Base-by-base conservation (phyloP, 2,113 vertebrate genomes). In the Gnathonemus longibarbis region DNA sequence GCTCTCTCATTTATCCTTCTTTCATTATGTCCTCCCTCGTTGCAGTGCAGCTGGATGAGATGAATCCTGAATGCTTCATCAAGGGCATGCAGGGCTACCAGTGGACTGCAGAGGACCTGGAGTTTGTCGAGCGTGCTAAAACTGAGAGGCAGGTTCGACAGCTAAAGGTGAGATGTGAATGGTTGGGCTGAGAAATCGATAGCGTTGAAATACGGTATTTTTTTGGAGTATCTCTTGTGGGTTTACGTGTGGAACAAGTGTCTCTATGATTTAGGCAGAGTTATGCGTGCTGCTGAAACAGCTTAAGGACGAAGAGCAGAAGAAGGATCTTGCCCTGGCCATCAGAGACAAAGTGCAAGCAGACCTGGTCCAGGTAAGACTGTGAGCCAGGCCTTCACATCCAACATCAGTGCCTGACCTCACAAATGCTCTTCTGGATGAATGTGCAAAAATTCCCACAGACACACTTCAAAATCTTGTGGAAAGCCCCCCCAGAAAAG, bases 101-200 rank as follows among this genome's bases (percentile, higher is more conserved):
- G 5, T 91, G 52, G 35, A 88, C 77, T 5, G 77, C 21, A 46
- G 90, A 91, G 17, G 87, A 93, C 88, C 88, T 90, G 24, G 85
- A 92, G 88, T 93, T 92, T 90, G 89, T 90, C 9, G 87, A 90
- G 74, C 66, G 74, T 1, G 42, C 91, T 77, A 91, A 88, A 91
- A 89, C 89, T 21, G 83, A 90, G 45, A 90, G 86, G 24, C 50
- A 49, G 56, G 9, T 15, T 3, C 88, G 88, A 48, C 15, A 90
- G 6, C 39, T 92, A 53, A 90, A 92, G 88, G 89, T 92, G 90
- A 90, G 89, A 8, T 52, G 31, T 39, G 27, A 35, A 4, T 19
- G 19, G 21, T 24, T 62, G 80, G 21, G 9, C 31, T 35, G 87
- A 39, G 3, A 0, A 31, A 80, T 87, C 27, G 5, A 19, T 50